Percentiles rank a stretch among this genome's conserved stretches.
Evolutionary conservation across 1,140 invertebrate genomes (phyloP).

Genomic region (Bathynomus jamesi): DNA sequence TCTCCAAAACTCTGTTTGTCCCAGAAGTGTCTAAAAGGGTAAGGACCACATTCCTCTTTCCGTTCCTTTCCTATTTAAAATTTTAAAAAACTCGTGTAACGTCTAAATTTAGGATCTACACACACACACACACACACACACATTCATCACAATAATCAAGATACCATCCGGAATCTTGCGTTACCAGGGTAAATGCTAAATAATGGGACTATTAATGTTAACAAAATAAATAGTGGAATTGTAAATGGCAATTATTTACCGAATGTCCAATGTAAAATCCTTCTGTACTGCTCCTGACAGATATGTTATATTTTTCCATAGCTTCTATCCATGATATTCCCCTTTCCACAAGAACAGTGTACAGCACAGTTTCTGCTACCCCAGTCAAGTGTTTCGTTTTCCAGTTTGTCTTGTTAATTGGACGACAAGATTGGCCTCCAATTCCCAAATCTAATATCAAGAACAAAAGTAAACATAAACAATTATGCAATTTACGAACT

Average conservation of each 20-base stretch:
- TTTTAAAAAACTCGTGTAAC: too few species aligned
- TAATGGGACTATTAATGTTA: conserved; percentile 61
- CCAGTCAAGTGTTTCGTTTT: conserved; percentile 78
- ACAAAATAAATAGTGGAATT: conserved; percentile 8
- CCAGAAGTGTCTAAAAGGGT: too few species aligned
- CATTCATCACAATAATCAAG: too few species aligned
- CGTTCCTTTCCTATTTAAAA: too few species aligned
- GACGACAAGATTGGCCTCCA: conserved; percentile 25
- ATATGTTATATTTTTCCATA: conserved; percentile 57
- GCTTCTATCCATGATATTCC: conserved; percentile 89
- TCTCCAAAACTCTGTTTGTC: too few species aligned
- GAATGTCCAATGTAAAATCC: conserved; percentile 63
- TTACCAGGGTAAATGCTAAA: conserved; percentile 63
- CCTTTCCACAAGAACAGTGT: conserved; percentile 83
- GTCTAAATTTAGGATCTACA: too few species aligned
- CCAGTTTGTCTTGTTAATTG: conserved; percentile 29
- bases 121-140: too few species aligned
- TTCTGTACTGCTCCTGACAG: conserved; percentile 58
- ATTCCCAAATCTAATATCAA: conserved; percentile 85
- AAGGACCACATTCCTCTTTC: too few species aligned
- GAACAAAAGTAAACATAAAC: too few species aligned
- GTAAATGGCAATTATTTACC: not conserved
- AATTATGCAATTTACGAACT: too few species aligned
- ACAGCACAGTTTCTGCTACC: conserved; percentile 79
- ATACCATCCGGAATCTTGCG: conserved; percentile 67